Conservation (phyloP, 1,140 invertebrate species). For the Coenobita brevimanus region DNA sequence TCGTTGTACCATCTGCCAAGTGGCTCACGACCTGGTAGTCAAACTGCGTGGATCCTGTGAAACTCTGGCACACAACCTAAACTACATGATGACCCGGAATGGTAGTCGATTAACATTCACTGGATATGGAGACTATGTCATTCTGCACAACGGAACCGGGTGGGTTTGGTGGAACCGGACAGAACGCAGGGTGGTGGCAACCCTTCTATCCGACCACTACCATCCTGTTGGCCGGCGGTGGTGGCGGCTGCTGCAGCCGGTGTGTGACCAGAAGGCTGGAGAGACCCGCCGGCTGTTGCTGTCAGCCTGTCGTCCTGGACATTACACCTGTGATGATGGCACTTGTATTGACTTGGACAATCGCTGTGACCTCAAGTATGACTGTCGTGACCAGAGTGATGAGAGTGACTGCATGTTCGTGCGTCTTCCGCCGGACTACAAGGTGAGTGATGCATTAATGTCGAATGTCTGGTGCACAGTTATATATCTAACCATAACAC, state of each 20-base stretch:
- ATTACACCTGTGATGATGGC: conserved; percentile 57
- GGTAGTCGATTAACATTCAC: too few species aligned
- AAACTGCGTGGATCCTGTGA: too few species aligned
- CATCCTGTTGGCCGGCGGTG: conserved; percentile 29
- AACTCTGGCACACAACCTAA: too few species aligned
- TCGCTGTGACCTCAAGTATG: conserved; percentile 60
- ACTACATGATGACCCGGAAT: too few species aligned
- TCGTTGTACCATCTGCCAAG: too few species aligned
- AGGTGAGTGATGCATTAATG: too few species aligned
- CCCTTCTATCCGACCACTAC: neutral
- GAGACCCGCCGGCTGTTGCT: conserved; percentile 17
- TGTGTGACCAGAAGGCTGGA: conserved; percentile 38
- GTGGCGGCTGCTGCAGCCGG: conserved; percentile 13
- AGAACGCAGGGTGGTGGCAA: neutral
- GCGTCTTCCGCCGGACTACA: conserved; percentile 51
- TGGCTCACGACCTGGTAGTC: too few species aligned
- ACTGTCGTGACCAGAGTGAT: conserved; percentile 55
- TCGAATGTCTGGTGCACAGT: too few species aligned
- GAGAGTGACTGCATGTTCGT: conserved; percentile 44
- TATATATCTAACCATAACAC: too few species aligned
- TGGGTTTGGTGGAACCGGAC: conserved; percentile 42
- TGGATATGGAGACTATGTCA: conserved; percentile 47
- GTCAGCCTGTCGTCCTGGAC: conserved; percentile 15
- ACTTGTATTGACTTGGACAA: conserved; percentile 31
- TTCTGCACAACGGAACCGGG: conserved; percentile 14